A percentile compares a stretch with the other conserved stretches of the same genome.
These are phyloP conservation scores for Danionella cerebrum DNA, from an alignment of 2,113 vertebrate genomes.

Conservation along the genomic window DNA sequence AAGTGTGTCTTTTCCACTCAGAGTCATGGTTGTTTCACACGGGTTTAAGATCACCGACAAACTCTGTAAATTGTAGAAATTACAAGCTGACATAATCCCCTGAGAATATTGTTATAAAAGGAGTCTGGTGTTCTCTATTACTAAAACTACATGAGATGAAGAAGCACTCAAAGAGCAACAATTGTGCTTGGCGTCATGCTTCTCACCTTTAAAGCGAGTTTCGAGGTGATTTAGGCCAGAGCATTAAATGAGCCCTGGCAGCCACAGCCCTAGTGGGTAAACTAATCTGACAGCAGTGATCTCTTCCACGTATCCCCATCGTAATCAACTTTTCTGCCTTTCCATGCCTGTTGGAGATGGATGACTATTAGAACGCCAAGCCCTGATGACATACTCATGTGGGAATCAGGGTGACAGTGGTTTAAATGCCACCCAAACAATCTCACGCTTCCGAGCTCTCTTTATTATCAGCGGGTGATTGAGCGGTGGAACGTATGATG, in stretches of 20 bases:
- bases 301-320: slow-evolving; percentile 23
- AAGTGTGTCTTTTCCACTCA: too few relatives aligned
- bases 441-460: background rate
- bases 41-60: too few relatives aligned
- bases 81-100: too few relatives aligned
- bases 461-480: background rate
- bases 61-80: too few relatives aligned
- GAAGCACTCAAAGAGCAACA: background rate
- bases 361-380: slow-evolving; percentile 9
- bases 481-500: background rate
- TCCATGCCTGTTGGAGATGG: slow-evolving; percentile 15
- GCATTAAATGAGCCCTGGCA: slow-evolving; percentile 33
- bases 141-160: too few relatives aligned
- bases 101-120: too few relatives aligned
- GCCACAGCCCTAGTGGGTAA: slow-evolving; percentile 13
- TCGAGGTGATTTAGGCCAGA: background rate
- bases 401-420: slow-evolving; percentile 2
- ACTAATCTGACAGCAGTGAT: slow-evolving; percentile 29
- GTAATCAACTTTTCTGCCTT: slow-evolving; percentile 32
- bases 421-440: background rate
- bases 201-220: background rate
- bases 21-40: too few relatives aligned
- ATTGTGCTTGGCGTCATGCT: background rate
- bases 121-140: too few relatives aligned
- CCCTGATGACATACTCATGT: background rate